These are phyloP conservation scores for Salvelinus alpinus DNA, from an alignment of 2,113 vertebrate genomes.

Conservation along the genomic window DNA sequence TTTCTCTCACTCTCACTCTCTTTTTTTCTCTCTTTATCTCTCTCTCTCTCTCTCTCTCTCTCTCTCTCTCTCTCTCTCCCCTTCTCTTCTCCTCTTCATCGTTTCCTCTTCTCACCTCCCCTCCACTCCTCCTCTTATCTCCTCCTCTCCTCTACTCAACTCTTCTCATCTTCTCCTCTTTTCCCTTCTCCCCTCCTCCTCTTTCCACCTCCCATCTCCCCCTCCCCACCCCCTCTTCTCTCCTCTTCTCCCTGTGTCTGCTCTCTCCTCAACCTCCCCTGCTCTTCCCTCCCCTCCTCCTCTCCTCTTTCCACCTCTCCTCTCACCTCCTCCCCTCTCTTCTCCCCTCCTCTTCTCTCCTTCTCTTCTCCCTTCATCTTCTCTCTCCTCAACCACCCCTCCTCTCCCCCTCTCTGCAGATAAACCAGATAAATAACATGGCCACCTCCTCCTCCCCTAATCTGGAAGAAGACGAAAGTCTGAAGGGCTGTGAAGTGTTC, in stretches of 20 bases:
- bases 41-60: neutral
- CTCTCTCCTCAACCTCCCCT: slow-evolving; percentile 26
- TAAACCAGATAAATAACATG: slow-evolving; percentile 80
- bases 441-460: slow-evolving; percentile 84
- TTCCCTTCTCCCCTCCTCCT: neutral
- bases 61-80: neutral
- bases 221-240: slow-evolving; percentile 1
- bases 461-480: slow-evolving; percentile 90
- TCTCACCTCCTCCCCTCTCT: neutral
- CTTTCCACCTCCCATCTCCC: slow-evolving; percentile 19
- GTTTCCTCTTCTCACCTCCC: neutral
- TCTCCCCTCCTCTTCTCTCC: slow-evolving; percentile 9
- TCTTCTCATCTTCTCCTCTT: slow-evolving; percentile 32
- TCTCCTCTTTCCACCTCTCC: slow-evolving; percentile 9
- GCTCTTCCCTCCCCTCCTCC: neutral
- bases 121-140: slow-evolving; percentile 32
- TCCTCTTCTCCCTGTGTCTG: neutral
- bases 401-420: slow-evolving; percentile 35
- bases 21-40: slow-evolving; percentile 20
- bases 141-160: slow-evolving; percentile 43
- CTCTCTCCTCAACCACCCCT: slow-evolving; percentile 49
- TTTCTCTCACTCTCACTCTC: slow-evolving; percentile 17
- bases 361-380: slow-evolving; percentile 56
- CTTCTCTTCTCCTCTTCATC: neutral
- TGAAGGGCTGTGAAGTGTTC: slow-evolving; percentile 92